Evolutionary conservation across 2,113 vertebrate genomes (phyloP), one percentile per base, ranked within the genome.

Genomic region (Crotalus helleri): DNA sequence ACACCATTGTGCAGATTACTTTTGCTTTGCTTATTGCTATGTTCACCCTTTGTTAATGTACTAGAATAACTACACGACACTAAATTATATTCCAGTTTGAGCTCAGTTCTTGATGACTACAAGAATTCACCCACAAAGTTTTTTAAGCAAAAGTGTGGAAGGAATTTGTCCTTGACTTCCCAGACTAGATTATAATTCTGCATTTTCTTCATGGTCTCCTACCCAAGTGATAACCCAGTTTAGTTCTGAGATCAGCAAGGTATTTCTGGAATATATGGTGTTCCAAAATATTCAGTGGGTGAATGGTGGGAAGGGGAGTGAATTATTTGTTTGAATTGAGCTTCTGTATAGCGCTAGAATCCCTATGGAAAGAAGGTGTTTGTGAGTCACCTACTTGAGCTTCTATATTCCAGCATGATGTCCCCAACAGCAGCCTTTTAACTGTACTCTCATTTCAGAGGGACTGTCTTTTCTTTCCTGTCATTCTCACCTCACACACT

Each of bases 371-470:
- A 85, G 12, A 54, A 19, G 1, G 21, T 24, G 8, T 64, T n/a
- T 61, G 44, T 87, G 54, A 85, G 24, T 74, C 4, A 53, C 24
- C 74, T n/a, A 59, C 46, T 81, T 8, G 74, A 2, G 0, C 86
- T 49, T 53, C 4, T 21, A 13, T 57, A 57, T 46, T 58, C 57
- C 85, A 3, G 46, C 58, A 91, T 93, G 89, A 87, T 53, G 92
- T 51, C 69, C 39, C 29, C 54, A 64, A 5, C 19, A 0, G 0
- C 91, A 86, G 85, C 81, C n/a, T 11, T 61, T 91, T 9, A 0
- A 29, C 92, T 86, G 26, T n/a, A 46, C 91, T 44, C 87, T 94
- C 58, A 64, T 88, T 88, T 81, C 61, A 17, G 88, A 90, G 89
- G 6, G 3, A 0, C 89, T 51, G 89, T 64, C 90, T 55, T 13